Percentiles rank a stretch among this genome's conserved stretches.
phyloP scores from a whole-genome alignment of 2,888 invertebrate genomes.

The Hyppa rectilinea region DNA sequence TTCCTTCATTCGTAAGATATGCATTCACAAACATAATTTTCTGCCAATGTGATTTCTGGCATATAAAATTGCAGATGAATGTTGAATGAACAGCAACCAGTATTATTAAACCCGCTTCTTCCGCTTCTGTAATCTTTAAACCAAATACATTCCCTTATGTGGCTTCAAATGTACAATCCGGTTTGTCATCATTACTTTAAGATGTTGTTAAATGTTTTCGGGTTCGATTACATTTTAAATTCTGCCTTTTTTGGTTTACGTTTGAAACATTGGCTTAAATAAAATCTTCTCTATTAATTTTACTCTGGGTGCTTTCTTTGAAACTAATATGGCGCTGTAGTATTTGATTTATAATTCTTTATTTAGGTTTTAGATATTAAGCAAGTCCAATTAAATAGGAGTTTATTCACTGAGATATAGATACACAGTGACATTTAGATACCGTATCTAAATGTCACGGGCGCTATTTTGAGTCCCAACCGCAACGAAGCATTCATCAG shows the following conservation, averaged over 20 bases:
- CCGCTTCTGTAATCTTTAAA: conserved; percentile 52
- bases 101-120: conserved; percentile 19
- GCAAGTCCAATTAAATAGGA: background rate
- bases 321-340: background rate
- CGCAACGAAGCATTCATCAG: too few species aligned
- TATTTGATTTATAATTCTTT: background rate
- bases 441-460: too few species aligned
- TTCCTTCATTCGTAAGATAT: conserved; percentile 1
- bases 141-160: conserved; percentile 46
- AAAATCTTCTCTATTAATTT: conserved; percentile 1
- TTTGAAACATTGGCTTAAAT: conserved; percentile 19
- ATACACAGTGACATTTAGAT: too few species aligned
- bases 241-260: conserved; percentile 20
- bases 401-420: too few species aligned
- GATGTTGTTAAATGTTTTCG: conserved; percentile 60
- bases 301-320: background rate
- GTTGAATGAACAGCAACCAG: conserved; percentile 19
- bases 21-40: background rate
- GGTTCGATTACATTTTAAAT: conserved; percentile 41
- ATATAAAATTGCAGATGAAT: background rate
- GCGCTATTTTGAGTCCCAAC: too few species aligned
- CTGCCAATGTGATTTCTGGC: conserved; percentile 1
- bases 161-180: conserved; percentile 50
- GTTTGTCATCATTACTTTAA: conserved; percentile 57
- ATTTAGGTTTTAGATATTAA: background rate